These are phyloP conservation scores for Garra rufa DNA, from an alignment of 2,113 vertebrate genomes.

Conservation along the genomic window DNA sequence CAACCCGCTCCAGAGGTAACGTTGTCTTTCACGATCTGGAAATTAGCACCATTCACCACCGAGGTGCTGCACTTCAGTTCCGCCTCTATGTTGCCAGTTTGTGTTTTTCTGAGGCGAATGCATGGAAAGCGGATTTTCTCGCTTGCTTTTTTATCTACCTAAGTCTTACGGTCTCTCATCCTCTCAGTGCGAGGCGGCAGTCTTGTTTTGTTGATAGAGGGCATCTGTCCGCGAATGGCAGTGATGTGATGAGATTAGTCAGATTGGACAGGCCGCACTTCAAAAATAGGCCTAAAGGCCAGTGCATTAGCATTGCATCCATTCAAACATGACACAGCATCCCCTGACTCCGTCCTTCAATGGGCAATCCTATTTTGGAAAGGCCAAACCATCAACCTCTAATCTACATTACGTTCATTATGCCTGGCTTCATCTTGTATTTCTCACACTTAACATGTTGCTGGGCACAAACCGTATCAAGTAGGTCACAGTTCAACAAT, in stretches of 20 bases:
- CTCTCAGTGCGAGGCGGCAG: conserved; percentile 67
- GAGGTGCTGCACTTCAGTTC: conserved; percentile 23
- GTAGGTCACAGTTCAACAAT: conserved; percentile 9
- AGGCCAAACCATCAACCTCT: conserved; percentile 52
- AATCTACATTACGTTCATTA: conserved; percentile 57
- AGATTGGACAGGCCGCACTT: conserved; percentile 64
- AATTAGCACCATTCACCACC: background rate
- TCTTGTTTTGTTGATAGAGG: conserved; percentile 61
- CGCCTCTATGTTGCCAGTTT: background rate
- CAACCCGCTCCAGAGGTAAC: conserved; percentile 41
- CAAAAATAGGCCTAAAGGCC: conserved; percentile 58
- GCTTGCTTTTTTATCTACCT: background rate
- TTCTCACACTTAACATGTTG: conserved; percentile 39
- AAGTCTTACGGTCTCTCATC: conserved; percentile 48
- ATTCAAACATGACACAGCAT: conserved; percentile 65
- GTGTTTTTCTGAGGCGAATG: background rate
- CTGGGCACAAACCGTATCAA: conserved; percentile 10
- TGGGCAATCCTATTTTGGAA: conserved; percentile 53
- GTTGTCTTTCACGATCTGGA: conserved; percentile 2
- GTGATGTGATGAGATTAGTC: conserved; percentile 63
- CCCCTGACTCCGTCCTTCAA: conserved; percentile 56
- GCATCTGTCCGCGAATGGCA: conserved; percentile 64
- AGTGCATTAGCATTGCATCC: conserved; percentile 67
- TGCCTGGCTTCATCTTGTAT: conserved; percentile 52
- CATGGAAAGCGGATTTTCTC: conserved; percentile 27